These are phyloP conservation scores for Atractosteus spatula DNA, from an alignment of 2,113 vertebrate species.

Conservation along the genomic window DNA sequence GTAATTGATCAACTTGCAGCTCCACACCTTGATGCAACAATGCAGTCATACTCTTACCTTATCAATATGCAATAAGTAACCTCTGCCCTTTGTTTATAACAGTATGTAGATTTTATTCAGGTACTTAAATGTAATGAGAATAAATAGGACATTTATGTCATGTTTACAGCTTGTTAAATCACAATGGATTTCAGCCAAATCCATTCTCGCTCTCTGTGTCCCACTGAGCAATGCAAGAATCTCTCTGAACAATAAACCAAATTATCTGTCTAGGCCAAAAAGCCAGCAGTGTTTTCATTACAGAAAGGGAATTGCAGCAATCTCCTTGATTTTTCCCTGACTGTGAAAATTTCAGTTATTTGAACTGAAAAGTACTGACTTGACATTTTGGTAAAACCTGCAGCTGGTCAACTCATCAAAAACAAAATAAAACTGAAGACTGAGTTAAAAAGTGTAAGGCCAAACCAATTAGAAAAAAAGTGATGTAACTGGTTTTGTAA, in stretches of 20 bases:
- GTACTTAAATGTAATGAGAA: too few relatives aligned
- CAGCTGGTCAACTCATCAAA: neutral
- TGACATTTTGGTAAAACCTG: too few relatives aligned
- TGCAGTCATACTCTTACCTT: too few relatives aligned
- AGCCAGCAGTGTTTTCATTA: neutral
- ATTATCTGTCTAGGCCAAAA: neutral
- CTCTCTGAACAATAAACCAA: neutral
- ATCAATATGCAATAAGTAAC: neutral
- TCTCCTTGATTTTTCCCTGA: slow-evolving; percentile 12
- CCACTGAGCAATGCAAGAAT: neutral
- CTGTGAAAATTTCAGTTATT: slow-evolving; percentile 24
- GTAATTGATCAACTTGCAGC: too few relatives aligned
- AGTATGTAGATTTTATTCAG: neutral
- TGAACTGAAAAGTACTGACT: neutral
- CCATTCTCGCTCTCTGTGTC: neutral
- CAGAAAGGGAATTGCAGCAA: slow-evolving; percentile 8
- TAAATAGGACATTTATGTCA: too few relatives aligned
- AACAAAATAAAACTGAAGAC: neutral
- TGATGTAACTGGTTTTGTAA: too few relatives aligned
- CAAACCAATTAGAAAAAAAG: too few relatives aligned
- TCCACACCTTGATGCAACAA: too few relatives aligned
- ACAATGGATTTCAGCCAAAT: too few relatives aligned
- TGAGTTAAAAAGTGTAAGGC: neutral
- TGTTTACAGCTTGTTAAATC: neutral
- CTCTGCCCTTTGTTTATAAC: neutral